Percentiles rank a stretch among this genome's conserved stretches.
Evolutionary conservation across 2,113 vertebrate species (phyloP).

Genomic region (Erpornis zantholeuca): DNA sequence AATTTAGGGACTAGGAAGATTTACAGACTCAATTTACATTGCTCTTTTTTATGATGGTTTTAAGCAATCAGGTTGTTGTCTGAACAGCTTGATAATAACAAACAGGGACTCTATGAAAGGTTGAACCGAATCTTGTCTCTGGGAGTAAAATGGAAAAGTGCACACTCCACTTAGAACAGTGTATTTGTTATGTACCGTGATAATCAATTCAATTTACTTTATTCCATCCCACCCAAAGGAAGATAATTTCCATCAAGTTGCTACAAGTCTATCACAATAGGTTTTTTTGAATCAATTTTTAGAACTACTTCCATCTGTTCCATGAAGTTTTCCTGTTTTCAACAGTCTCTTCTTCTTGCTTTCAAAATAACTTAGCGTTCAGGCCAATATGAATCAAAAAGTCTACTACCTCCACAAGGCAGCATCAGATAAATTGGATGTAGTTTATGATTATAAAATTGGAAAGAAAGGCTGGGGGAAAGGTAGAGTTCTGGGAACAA

Average conservation of each 20-base stretch:
- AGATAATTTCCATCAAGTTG: background rate
- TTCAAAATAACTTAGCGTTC: background rate
- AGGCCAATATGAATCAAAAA: background rate
- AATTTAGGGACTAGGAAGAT: background rate
- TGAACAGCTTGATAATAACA: background rate
- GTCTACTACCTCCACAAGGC: background rate
- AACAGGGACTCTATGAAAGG: background rate
- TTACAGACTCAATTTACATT: background rate
- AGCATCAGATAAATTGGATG: background rate
- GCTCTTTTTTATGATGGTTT: background rate
- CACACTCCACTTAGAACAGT: background rate
- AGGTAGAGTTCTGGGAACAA: background rate
- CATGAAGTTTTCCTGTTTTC: background rate
- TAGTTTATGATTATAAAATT: background rate
- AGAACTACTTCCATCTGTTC: background rate
- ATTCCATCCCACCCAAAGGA: background rate
- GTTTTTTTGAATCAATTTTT: background rate
- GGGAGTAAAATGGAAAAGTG: background rate
- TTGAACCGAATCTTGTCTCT: background rate
- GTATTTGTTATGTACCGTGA: background rate
- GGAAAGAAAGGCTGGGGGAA: background rate
- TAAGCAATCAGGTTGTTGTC: background rate
- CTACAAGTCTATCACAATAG: background rate
- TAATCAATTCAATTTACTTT: background rate
- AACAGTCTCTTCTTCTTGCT: background rate